Evolutionary conservation across 2,888 invertebrate species (phyloP), one percentile per base, ranked within the genome.

Genomic region (Tholera decimalis): DNA sequence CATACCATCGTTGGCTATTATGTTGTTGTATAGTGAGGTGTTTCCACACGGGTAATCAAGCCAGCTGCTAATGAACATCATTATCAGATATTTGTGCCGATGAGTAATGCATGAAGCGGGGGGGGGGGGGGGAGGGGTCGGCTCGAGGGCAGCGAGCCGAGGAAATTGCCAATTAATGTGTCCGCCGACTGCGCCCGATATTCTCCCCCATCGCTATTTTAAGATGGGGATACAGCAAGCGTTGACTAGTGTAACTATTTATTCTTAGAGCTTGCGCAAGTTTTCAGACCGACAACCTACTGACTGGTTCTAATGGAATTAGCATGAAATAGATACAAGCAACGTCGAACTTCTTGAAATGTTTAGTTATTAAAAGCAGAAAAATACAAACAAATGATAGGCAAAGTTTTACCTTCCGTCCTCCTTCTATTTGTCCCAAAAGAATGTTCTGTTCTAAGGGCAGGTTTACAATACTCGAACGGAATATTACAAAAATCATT

Each of bases 81-180:
- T 90, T 91, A 91, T 87, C 84, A 80, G 88, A 87, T 88, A 88
- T 88, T 86, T 87, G 83, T 79, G 81, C 74, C 79, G 83, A 89
- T 89, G 86, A 89, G 87, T 85, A 88, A 89, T 88, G 87, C 85
- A 82, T 79, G 83, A 73, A 43, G 33, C 9, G 37, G n/a, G 26
- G 26, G 18, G 20, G 64, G 15, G 47, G 44, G 15, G 41, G 28
- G 4, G 41, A 28, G 49, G 47, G 51, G 30, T 51, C 70, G 74
- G 78, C 67, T 55, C 37, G 73, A 65, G 79, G 79, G 82, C 85
- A 82, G 80, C 73, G 80, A 83, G 82, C 79, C 58, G 72, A 83
- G 92, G 91, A 92, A 91, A 93, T 93, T 90, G 91, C 88, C 92
- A 92, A 92, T 93, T 93, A 92, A 90, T 90, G 88, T 89, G 85